Evolutionary conservation across 1,140 invertebrate genomes (phyloP).

Genomic region (Adoxophyes honmai): DNA sequence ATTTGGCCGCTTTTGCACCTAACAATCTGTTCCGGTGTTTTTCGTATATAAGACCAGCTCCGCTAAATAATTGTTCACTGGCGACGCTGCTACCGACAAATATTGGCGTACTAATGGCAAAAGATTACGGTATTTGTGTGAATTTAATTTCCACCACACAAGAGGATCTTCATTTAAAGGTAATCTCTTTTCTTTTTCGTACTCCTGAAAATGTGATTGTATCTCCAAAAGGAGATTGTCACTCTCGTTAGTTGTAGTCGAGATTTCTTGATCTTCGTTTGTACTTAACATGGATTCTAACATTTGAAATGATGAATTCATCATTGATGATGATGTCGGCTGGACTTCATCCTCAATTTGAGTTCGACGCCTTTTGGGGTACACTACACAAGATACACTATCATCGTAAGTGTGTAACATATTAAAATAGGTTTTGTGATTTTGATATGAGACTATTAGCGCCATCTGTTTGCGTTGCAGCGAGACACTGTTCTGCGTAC

Average conservation of each 20-base stretch:
- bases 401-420: not conserved
- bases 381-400: slow-evolving; percentile 6
- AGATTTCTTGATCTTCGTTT: not conserved
- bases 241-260: not conserved
- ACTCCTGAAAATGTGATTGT: too few relatives aligned
- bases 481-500: too few relatives aligned
- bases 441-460: too few relatives aligned
- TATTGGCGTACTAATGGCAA: not conserved
- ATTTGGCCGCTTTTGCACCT: slow-evolving; percentile 1
- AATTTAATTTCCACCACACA: slow-evolving; percentile 10
- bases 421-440: too few relatives aligned
- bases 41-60: slow-evolving; percentile 9
- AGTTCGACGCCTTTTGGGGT: not conserved
- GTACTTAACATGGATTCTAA: not conserved
- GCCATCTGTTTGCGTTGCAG: too few relatives aligned
- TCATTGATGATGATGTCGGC: too few relatives aligned
- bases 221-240: not conserved
- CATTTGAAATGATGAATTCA: too few relatives aligned
- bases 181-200: too few relatives aligned
- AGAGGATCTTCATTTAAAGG: too few relatives aligned
- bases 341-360: too few relatives aligned
- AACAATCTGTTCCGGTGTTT: not conserved
- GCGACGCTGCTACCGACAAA: not conserved
- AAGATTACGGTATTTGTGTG: not conserved
- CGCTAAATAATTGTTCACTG: slow-evolving; percentile 1